Evolutionary conservation across 2,797 vertebrate species (phyloP).

Genomic region (Glyptemys insculpta): DNA sequence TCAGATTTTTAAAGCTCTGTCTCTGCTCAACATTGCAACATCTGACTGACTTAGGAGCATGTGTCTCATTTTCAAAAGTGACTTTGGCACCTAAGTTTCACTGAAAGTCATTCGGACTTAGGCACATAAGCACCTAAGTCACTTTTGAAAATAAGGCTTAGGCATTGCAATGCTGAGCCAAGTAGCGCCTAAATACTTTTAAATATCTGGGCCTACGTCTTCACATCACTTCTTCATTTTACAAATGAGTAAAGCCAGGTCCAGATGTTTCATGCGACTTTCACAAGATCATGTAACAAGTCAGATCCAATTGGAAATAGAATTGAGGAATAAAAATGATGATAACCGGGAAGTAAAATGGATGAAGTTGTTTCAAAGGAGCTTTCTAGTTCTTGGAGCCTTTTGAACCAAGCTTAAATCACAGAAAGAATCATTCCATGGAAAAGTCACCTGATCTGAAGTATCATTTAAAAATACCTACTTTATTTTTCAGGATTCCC

Average conservation of each 20-base stretch:
- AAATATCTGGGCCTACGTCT: background rate
- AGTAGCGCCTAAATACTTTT: background rate
- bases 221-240: background rate
- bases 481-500: conserved; percentile 92
- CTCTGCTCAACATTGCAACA: background rate
- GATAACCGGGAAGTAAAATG: background rate
- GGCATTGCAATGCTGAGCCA: background rate
- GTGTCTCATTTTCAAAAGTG: background rate
- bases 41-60: background rate
- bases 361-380: background rate
- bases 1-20: background rate
- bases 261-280: background rate
- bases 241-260: background rate
- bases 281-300: background rate
- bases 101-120: background rate
- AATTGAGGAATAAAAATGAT: background rate
- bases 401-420: background rate
- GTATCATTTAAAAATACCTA: conserved; percentile 62
- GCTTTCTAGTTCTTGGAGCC: background rate
- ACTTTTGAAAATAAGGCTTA: background rate
- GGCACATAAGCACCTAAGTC: background rate
- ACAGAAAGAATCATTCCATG: background rate
- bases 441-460: background rate
- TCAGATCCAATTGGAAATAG: background rate
- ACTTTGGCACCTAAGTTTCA: background rate